Conservation (phyloP, 2,797 vertebrate genomes). For the Poecile montanus region DNA sequence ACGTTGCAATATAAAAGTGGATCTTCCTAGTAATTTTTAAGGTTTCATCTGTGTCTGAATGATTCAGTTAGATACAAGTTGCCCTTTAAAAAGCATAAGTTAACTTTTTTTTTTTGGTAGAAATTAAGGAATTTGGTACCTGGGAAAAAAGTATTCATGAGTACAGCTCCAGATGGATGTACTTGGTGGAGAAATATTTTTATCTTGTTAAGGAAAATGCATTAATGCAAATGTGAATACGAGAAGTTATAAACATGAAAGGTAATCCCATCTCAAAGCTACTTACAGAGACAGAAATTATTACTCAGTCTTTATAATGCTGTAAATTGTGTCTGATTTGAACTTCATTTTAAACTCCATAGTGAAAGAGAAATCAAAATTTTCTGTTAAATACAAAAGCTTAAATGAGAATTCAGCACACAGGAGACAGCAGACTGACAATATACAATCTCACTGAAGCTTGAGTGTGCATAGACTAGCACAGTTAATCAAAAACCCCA, state of each 20-base stretch:
- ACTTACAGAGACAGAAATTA: conserved; percentile 60
- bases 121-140: background rate
- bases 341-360: conserved; percentile 67
- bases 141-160: background rate
- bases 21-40: background rate
- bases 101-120: background rate
- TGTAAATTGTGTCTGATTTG: conserved; percentile 65
- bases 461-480: conserved; percentile 52
- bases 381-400: conserved; percentile 64
- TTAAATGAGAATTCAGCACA: conserved; percentile 67
- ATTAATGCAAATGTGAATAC: conserved; percentile 66
- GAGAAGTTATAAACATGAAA: conserved; percentile 62
- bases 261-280: conserved; percentile 63
- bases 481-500: conserved; percentile 69
- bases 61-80: conserved; percentile 11
- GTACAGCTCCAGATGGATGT: background rate
- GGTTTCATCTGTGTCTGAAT: background rate
- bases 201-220: conserved; percentile 55
- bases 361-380: conserved; percentile 47
- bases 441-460: conserved; percentile 48
- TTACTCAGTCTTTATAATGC: conserved; percentile 41
- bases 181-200: conserved; percentile 24
- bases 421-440: conserved; percentile 66
- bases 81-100: conserved; percentile 1
- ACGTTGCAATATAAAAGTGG: background rate